Percentiles rank a stretch among this genome's conserved stretches.
phyloP scores from a whole-genome alignment of 2,888 invertebrate species.

The Dendrolimus pini region DNA sequence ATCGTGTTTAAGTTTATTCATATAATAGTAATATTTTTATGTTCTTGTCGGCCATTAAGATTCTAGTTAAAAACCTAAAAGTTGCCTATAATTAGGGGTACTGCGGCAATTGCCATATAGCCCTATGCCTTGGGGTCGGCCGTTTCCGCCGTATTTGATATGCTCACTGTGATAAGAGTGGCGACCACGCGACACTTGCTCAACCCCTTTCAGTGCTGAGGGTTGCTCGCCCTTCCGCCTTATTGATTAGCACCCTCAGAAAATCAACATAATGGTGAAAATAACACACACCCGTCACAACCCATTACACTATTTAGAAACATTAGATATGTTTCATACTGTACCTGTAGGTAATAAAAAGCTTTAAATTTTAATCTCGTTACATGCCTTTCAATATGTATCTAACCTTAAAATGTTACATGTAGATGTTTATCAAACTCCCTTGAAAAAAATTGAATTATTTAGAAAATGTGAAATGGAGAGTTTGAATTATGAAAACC shows the following conservation, averaged over 20 bases:
- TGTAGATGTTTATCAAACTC: too few relatives aligned
- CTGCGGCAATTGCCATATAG: conserved; percentile 8
- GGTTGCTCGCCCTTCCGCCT: conserved; percentile 68
- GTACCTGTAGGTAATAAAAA: too few relatives aligned
- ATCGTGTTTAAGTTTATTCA: conserved; percentile 1
- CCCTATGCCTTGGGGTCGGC: conserved; percentile 31
- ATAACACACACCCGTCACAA: conserved; percentile 35
- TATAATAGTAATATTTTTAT: conserved; percentile 1
- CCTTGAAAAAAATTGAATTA: too few relatives aligned
- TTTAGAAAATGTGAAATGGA: too few relatives aligned
- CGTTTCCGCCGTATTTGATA: conserved; percentile 65
- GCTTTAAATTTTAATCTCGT: too few relatives aligned
- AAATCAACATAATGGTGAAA: conserved; percentile 48
- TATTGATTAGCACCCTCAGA: conserved; percentile 66
- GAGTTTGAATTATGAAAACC: too few relatives aligned
- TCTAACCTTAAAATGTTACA: too few relatives aligned
- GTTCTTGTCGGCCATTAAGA: conserved; percentile 6
- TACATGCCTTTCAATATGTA: too few relatives aligned
- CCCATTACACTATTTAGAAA: conserved; percentile 5
- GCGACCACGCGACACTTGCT: conserved; percentile 66
- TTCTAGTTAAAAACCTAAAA: conserved; percentile 5
- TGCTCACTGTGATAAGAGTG: conserved; percentile 62
- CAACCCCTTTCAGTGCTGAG: conserved; percentile 62
- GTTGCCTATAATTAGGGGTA: conserved; percentile 3
- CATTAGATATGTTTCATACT: neutral